A percentile compares a stretch with the other conserved stretches of the same genome.
phyloP scores from a whole-genome alignment of 1,140 invertebrate genomes.

The Drosophila varians region DNA sequence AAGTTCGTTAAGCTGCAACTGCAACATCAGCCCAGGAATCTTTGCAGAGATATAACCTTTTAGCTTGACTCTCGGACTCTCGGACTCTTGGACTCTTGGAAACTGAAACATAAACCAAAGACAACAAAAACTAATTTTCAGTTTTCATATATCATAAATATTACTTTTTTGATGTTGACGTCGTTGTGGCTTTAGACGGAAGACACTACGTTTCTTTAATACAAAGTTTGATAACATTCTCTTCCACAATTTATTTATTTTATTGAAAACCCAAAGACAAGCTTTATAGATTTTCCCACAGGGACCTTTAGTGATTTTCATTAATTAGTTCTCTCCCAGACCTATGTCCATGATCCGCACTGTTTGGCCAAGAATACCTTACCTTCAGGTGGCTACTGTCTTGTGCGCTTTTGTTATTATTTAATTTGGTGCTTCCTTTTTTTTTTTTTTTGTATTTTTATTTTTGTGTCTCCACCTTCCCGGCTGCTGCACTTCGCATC shows the following conservation, averaged over 20 bases:
- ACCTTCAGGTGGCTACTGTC: constrained; percentile 59
- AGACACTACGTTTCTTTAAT: too few relatives aligned
- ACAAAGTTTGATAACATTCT: too few relatives aligned
- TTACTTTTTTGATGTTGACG: neutral
- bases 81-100: neutral
- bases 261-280: too few relatives aligned
- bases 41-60: constrained; percentile 30
- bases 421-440: constrained; percentile 67
- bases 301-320: neutral
- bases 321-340: neutral
- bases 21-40: constrained; percentile 32
- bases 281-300: too few relatives aligned
- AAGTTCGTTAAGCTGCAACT: constrained; percentile 62
- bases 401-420: constrained; percentile 75
- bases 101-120: constrained; percentile 41
- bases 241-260: too few relatives aligned
- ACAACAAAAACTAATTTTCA: constrained; percentile 68
- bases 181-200: too few relatives aligned
- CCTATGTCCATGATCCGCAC: constrained; percentile 2
- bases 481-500: constrained; percentile 32
- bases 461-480: neutral
- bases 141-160: constrained; percentile 46
- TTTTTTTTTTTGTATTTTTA: constrained; percentile 8
- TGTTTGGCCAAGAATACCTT: constrained; percentile 35
- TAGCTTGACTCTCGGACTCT: constrained; percentile 8